A percentile compares a stretch with the other conserved stretches of the same genome.
These are phyloP conservation scores for Hyles euphorbiae DNA, from an alignment of 1,140 invertebrate species.

Conservation along the genomic window DNA sequence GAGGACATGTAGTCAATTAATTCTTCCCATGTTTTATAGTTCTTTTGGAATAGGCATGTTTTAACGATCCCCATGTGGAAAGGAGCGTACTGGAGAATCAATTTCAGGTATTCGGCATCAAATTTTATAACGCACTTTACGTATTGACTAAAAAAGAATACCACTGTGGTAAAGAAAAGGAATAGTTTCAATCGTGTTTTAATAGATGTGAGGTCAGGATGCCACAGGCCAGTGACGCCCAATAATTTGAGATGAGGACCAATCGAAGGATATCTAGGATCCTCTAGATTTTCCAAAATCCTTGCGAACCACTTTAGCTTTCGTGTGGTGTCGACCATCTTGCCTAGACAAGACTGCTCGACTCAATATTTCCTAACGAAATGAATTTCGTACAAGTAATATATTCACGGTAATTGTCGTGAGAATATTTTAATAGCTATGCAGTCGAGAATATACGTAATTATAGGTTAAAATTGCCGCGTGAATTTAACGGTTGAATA, in stretches of 20 bases:
- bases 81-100: slow-evolving; percentile 42
- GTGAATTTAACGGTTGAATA: slow-evolving; percentile 4
- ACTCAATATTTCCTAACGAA: too few species aligned
- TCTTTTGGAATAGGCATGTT: slow-evolving; percentile 33
- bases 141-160: slow-evolving; percentile 43
- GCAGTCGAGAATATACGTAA: slow-evolving; percentile 14
- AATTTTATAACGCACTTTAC: slow-evolving; percentile 34
- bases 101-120: slow-evolving; percentile 22
- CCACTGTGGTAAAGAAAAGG: slow-evolving; percentile 30
- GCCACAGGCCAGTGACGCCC: slow-evolving; percentile 36
- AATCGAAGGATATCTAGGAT: slow-evolving; percentile 32
- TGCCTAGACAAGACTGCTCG: too few species aligned
- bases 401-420: slow-evolving; percentile 12
- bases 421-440: slow-evolving; percentile 13
- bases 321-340: background rate
- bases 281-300: slow-evolving; percentile 25
- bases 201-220: slow-evolving; percentile 18
- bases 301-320: background rate
- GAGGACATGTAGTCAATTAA: slow-evolving; percentile 34
- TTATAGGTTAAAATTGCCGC: slow-evolving; percentile 1
- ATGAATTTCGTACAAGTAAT: too few species aligned
- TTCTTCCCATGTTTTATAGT: slow-evolving; percentile 32
- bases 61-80: slow-evolving; percentile 45
- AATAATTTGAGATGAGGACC: slow-evolving; percentile 38
- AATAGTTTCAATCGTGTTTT: slow-evolving; percentile 27